phyloP scores from a whole-genome alignment of 23 tunicate species.

The Trididemnum clinides region DNA sequence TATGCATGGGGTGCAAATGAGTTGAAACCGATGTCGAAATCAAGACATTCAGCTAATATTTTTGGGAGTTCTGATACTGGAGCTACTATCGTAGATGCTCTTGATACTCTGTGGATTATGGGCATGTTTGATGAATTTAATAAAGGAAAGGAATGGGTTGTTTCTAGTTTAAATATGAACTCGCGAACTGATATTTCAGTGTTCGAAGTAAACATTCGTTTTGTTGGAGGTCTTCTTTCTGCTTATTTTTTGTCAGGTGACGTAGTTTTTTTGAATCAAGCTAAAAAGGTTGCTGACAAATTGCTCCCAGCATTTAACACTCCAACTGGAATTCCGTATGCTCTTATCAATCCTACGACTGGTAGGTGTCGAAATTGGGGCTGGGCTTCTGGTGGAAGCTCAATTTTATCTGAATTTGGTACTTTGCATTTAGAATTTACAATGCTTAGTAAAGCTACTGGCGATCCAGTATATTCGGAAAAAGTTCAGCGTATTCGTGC shows the following conservation, averaged over 20 bases:
- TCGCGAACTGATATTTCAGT: constrained; percentile 90
- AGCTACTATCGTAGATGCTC: constrained; percentile 97
- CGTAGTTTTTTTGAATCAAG: constrained; percentile 62
- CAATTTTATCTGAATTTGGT: constrained; percentile 95
- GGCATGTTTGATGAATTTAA: constrained; percentile 86
- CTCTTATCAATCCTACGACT: constrained; percentile 82
- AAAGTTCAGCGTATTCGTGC: constrained; percentile 88
- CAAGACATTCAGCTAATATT: constrained; percentile 81
- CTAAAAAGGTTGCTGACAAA: constrained; percentile 75
- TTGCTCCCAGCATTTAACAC: constrained; percentile 89
- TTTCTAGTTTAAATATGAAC: constrained; percentile 56
- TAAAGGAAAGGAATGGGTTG: constrained; percentile 66
- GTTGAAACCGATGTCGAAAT: constrained; percentile 75
- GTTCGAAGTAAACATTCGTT: constrained; percentile 95
- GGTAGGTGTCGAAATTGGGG: constrained; percentile 76
- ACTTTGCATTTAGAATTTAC: constrained; percentile 92
- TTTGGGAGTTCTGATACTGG: constrained; percentile 96
- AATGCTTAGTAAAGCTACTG: constrained; percentile 79
- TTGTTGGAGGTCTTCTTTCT: constrained; percentile 92
- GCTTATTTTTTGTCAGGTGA: constrained; percentile 88
- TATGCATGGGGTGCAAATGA: constrained; percentile 98
- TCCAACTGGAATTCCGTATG: constrained; percentile 89
- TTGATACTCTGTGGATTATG: constrained; percentile 97
- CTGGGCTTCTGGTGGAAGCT: constrained; percentile 98
- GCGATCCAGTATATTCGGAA: constrained; percentile 75